These are phyloP conservation scores for Lepidocyrtinus sp. DNA, from an alignment of 2,888 invertebrate genomes.

Conservation along the genomic window DNA sequence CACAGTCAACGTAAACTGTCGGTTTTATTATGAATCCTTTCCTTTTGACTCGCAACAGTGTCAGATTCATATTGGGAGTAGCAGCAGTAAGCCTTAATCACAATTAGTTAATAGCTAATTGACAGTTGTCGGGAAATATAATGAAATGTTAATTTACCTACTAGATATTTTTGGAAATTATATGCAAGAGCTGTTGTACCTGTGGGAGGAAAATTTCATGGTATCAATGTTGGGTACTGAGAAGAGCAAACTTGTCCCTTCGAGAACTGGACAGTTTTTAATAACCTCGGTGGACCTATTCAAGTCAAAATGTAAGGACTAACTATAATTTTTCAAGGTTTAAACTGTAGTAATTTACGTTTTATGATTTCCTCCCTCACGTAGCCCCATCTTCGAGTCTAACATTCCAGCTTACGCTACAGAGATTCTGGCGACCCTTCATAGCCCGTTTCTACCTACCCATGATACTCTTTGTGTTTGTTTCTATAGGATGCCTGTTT, in stretches of 20 bases:
- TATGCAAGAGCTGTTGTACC: slow-evolving; percentile 17
- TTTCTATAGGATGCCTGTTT: slow-evolving; percentile 39
- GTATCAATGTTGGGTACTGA: neutral
- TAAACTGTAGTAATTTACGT: slow-evolving; percentile 12
- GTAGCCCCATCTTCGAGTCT: slow-evolving; percentile 26
- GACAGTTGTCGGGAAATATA: neutral
- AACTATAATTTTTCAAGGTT: neutral
- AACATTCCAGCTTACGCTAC: slow-evolving; percentile 18
- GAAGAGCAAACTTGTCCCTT: neutral
- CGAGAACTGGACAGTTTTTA: slow-evolving; percentile 26
- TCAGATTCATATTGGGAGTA: slow-evolving; percentile 26
- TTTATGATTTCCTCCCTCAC: slow-evolving; percentile 9
- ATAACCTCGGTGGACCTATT: neutral
- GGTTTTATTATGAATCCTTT: slow-evolving; percentile 23
- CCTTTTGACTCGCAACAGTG: slow-evolving; percentile 37
- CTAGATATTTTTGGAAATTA: neutral
- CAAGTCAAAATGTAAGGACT: too few species aligned
- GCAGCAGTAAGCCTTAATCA: slow-evolving; percentile 28
- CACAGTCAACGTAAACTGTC: slow-evolving; percentile 9
- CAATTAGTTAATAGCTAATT: neutral
- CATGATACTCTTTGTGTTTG: slow-evolving; percentile 39
- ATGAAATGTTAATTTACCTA: slow-evolving; percentile 3
- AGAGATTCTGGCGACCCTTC: slow-evolving; percentile 45
- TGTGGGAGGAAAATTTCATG: slow-evolving; percentile 26
- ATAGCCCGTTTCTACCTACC: slow-evolving; percentile 42